Conservation (phyloP, 2,113 vertebrate species). For the Pelvicachromis taeniatus region DNA sequence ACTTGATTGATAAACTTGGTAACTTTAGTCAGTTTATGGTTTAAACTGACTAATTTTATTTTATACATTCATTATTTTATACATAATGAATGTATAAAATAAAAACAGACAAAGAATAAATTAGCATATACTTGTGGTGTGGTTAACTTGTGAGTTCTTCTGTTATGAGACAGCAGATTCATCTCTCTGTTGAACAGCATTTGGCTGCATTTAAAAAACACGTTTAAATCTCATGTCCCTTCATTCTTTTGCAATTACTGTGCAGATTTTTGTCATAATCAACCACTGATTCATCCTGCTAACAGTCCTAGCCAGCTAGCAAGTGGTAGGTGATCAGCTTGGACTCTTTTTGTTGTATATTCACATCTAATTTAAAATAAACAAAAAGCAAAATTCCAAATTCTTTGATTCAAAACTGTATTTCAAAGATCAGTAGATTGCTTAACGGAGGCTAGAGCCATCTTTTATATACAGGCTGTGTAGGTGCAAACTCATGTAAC, state of each 20-base stretch:
- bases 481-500: background rate
- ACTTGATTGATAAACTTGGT: background rate
- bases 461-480: background rate
- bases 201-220: background rate
- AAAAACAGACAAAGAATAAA: background rate
- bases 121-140: background rate
- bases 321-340: background rate
- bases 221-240: background rate
- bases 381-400: background rate
- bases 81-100: background rate
- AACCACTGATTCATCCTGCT: background rate
- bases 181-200: background rate
- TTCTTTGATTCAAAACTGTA: background rate
- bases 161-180: background rate
- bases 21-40: background rate
- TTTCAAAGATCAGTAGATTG: background rate
- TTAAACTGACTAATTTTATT: too few relatives aligned
- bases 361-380: background rate
- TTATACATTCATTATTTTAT: too few relatives aligned
- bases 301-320: background rate
- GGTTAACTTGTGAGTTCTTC: background rate
- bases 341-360: background rate
- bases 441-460: background rate
- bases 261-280: background rate
- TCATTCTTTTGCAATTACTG: background rate